Evolutionary conservation across 2,797 vertebrate species (phyloP).

Genomic region (Geotrypetes seraphini): DNA sequence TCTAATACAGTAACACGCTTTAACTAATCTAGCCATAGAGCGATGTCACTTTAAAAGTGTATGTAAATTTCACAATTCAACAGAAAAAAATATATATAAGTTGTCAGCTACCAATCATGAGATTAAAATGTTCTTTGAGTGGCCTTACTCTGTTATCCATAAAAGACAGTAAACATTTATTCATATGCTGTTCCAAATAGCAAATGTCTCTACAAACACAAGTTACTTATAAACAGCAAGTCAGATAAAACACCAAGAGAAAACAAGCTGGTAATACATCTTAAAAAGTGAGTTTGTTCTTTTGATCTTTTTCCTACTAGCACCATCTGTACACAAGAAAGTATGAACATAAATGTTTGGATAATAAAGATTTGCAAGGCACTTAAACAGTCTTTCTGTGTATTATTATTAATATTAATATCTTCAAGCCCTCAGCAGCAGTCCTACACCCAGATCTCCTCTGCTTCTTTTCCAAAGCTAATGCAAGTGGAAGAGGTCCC

Average conservation of each 20-base stretch:
- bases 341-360: conserved; percentile 64
- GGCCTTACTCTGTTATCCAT: conserved; percentile 53
- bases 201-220: conserved; percentile 66
- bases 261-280: conserved; percentile 59
- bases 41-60: too few relatives aligned
- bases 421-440: conserved; percentile 21
- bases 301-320: conserved; percentile 61
- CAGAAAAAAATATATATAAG: too few relatives aligned
- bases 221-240: conserved; percentile 65
- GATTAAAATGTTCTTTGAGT: conserved; percentile 34
- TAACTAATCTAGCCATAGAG: too few relatives aligned
- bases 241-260: conserved; percentile 65
- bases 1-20: too few relatives aligned
- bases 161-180: conserved; percentile 69
- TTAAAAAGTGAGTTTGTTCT: conserved; percentile 41
- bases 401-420: conserved; percentile 37
- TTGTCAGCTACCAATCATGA: conserved; percentile 3
- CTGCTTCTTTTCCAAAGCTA: conserved; percentile 21
- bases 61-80: too few relatives aligned
- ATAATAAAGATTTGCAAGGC: conserved; percentile 87
- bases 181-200: conserved; percentile 53
- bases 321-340: conserved; percentile 83
- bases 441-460: conserved; percentile 21
- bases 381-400: conserved; percentile 71
- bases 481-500: conserved; percentile 19